phyloP scores from a whole-genome alignment of 35 echinoderm and acorn worm genomes.

The Heliocidaris erythrogramma region DNA sequence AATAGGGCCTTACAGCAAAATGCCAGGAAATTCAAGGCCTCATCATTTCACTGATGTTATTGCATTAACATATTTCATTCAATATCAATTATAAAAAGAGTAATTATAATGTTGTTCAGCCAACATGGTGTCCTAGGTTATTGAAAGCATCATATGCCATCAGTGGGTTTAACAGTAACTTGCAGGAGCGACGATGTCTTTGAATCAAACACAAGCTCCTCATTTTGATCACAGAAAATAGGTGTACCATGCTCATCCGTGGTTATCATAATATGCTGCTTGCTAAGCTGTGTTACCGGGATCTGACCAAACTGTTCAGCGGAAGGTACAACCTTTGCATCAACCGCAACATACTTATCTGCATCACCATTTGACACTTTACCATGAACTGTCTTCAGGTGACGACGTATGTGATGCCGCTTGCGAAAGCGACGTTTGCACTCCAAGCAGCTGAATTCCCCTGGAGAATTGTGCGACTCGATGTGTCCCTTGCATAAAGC shows the following conservation, averaged over 20 bases:
- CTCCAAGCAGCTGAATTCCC: slow-evolving; percentile 71
- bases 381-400: slow-evolving; percentile 70
- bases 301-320: slow-evolving; percentile 13
- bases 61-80: no score
- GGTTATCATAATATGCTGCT: slow-evolving; percentile 43
- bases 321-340: slow-evolving; percentile 10
- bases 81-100: neutral
- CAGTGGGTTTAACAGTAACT: neutral
- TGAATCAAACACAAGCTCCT: slow-evolving; percentile 16
- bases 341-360: slow-evolving; percentile 19
- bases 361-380: slow-evolving; percentile 13
- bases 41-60: no score
- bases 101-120: neutral
- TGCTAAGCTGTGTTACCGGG: slow-evolving; percentile 35
- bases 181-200: neutral
- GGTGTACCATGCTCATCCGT: slow-evolving; percentile 34
- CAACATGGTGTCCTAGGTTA: neutral
- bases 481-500: slow-evolving; percentile 78
- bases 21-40: no score
- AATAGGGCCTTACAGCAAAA: no score
- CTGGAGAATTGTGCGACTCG: slow-evolving; percentile 64
- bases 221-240: slow-evolving; percentile 42
- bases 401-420: slow-evolving; percentile 78
- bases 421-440: slow-evolving; percentile 72
- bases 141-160: neutral